These are phyloP conservation scores for Cisticola juncidis DNA, from an alignment of 2,113 vertebrate species.

Conservation along the genomic window DNA sequence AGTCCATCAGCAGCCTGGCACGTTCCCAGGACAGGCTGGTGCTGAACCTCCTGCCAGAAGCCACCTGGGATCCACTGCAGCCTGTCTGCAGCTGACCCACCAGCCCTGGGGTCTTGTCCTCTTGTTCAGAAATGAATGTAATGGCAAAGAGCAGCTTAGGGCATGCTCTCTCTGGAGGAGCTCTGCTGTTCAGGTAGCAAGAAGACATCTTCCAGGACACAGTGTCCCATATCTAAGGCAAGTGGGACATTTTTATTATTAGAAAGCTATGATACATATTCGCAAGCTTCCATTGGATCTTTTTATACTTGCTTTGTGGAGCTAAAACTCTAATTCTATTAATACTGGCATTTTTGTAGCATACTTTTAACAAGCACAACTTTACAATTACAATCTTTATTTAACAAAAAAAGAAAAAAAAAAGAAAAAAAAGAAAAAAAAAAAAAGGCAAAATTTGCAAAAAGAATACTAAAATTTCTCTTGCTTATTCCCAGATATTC, in stretches of 20 bases:
- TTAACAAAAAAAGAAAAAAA: too few relatives aligned
- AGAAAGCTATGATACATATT: not conserved
- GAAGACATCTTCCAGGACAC: not conserved
- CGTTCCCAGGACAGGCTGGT: fast-evolving
- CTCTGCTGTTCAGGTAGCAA: not conserved
- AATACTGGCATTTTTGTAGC: not conserved
- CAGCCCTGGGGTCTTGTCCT: not conserved
- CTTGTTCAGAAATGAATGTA: not conserved
- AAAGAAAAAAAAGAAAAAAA: not conserved
- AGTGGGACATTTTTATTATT: not conserved
- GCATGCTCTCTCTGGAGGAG: not conserved
- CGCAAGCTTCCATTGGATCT: not conserved
- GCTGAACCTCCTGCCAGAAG: not conserved
- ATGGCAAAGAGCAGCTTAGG: not conserved
- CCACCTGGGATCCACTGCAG: not conserved
- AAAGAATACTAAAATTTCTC: not conserved
- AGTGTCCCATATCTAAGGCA: not conserved
- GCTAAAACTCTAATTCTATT: not conserved
- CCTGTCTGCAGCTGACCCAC: not conserved
- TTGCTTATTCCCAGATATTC: not conserved
- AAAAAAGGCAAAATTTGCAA: not conserved
- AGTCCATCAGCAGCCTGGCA: fast-evolving
- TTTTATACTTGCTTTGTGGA: not conserved
- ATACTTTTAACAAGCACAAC: not conserved
- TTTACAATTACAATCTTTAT: not conserved